Conservation (phyloP, 2,797 vertebrate genomes). For the Gallirallus australis region DNA sequence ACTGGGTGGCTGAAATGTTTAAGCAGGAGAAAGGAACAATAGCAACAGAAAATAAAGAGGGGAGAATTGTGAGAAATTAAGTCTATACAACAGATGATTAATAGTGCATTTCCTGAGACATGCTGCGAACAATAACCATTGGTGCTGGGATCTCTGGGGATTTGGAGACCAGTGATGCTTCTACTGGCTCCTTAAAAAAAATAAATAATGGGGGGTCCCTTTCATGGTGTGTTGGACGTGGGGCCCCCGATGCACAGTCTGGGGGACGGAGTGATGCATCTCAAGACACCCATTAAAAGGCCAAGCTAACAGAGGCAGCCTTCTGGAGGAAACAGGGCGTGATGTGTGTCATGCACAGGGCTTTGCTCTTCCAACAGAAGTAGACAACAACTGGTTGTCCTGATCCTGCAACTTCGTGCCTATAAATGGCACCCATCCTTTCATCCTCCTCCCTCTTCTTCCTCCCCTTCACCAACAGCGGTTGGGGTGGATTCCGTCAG, state of each 20-base stretch:
- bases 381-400: neutral
- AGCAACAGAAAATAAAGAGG: neutral
- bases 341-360: neutral
- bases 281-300: neutral
- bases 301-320: neutral
- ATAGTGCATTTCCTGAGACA: constrained; percentile 30
- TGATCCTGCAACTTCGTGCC: neutral
- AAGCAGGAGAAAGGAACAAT: constrained; percentile 33
- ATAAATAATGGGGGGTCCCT: neutral
- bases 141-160: neutral
- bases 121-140: neutral
- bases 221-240: neutral
- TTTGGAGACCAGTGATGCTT: neutral
- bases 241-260: neutral
- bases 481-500: neutral
- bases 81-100: constrained; percentile 10
- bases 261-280: neutral
- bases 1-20: constrained; percentile 2
- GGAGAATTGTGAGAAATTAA: constrained; percentile 47
- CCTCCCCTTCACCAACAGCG: neutral
- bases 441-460: neutral
- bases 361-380: rapidly evolving
- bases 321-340: neutral
- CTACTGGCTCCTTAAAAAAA: neutral
- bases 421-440: neutral